Evolutionary conservation across 2,797 vertebrate species (phyloP).

Genomic region (Gymnocypris eckloni): DNA sequence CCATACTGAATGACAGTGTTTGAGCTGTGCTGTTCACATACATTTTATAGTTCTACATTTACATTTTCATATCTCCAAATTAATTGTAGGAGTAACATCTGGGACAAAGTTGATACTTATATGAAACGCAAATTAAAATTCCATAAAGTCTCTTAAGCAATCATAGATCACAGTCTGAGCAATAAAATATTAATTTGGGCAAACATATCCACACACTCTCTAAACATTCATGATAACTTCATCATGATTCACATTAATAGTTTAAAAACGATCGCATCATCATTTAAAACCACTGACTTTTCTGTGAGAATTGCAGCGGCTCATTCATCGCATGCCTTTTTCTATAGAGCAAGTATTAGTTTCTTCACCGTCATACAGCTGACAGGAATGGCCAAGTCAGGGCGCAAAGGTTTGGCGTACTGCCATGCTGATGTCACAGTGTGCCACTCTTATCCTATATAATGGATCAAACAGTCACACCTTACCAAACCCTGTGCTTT

Average conservation of each 20-base stretch:
- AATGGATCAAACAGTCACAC: slow-evolving; percentile 46
- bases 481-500: slow-evolving; percentile 43
- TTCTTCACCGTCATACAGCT: background rate
- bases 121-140: background rate
- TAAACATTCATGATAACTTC: background rate
- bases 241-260: background rate
- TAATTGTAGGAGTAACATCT: background rate
- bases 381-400: background rate
- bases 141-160: background rate
- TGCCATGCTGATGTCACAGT: slow-evolving; percentile 5
- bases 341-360: background rate
- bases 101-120: background rate
- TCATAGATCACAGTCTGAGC: background rate
- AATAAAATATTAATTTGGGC: background rate
- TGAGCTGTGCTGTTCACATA: background rate
- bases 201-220: slow-evolving; percentile 6
- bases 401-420: background rate
- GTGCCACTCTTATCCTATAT: slow-evolving; percentile 40
- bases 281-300: background rate
- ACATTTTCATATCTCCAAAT: background rate
- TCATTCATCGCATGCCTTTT: background rate
- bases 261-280: background rate
- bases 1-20: background rate
- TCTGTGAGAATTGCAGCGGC: background rate
- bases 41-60: background rate